A percentile compares a stretch with the other conserved stretches of the same genome.
phyloP scores from a whole-genome alignment of 1,140 invertebrate species.

The Eubasilissa regina region DNA sequence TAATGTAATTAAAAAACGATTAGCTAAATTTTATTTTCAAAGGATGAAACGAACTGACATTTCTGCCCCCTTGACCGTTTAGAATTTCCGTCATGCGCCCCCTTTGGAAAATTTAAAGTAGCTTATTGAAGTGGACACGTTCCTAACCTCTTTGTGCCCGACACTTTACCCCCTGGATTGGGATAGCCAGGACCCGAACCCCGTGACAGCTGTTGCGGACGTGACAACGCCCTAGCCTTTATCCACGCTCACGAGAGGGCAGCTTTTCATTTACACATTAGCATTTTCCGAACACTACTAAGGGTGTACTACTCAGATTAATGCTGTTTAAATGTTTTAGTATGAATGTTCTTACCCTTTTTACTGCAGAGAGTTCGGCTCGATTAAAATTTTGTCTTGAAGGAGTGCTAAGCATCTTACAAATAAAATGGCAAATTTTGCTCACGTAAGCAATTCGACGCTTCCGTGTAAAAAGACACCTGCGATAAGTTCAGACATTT shows the following conservation, averaged over 20 bases:
- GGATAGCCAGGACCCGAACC: slow-evolving; percentile 32
- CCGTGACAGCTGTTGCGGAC: slow-evolving; percentile 53
- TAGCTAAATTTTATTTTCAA: not conserved
- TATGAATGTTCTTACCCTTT: too few species aligned
- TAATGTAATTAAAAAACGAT: too few species aligned
- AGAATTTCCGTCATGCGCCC: slow-evolving; percentile 15
- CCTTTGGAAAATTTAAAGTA: slow-evolving; percentile 28
- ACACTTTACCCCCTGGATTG: slow-evolving; percentile 18
- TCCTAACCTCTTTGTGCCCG: slow-evolving; percentile 20
- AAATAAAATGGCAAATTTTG: too few species aligned
- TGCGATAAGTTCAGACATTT: too few species aligned
- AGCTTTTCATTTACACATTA: slow-evolving; percentile 6
- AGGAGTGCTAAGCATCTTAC: too few species aligned
- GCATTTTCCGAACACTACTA: not conserved
- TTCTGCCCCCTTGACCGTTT: not conserved
- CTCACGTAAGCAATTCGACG: too few species aligned
- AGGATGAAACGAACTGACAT: not conserved
- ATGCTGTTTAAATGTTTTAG: too few species aligned
- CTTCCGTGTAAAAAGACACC: too few species aligned
- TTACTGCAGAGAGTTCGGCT: too few species aligned
- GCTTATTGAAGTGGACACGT: slow-evolving; percentile 31
- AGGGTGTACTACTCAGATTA: not conserved
- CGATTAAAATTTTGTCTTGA: too few species aligned
- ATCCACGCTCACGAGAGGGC: not conserved
- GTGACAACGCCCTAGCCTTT: slow-evolving; percentile 46